phyloP scores from a whole-genome alignment of 2,797 vertebrate genomes.

The Lepilemur septentrionalis region DNA sequence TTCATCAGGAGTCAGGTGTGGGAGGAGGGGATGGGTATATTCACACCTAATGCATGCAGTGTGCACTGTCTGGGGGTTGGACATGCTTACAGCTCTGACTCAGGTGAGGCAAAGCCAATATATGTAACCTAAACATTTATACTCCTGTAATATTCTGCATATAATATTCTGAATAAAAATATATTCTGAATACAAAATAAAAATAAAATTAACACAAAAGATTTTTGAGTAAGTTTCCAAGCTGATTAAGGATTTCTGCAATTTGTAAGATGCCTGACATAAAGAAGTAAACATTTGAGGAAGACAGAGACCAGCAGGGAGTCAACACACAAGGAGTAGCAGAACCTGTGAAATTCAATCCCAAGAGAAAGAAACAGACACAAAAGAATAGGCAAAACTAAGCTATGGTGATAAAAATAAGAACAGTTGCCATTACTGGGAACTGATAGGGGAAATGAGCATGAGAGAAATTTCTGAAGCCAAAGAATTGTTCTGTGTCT shows the following conservation, averaged over 20 bases:
- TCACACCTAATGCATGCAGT: too few relatives aligned
- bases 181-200: too few relatives aligned
- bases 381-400: background rate
- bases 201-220: background rate
- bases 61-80: too few relatives aligned
- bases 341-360: background rate
- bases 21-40: too few relatives aligned
- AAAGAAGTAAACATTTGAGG: background rate
- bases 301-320: background rate
- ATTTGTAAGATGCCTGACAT: background rate
- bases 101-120: too few relatives aligned
- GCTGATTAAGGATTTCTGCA: background rate
- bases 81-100: too few relatives aligned
- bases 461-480: background rate
- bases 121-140: too few relatives aligned
- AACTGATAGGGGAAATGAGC: background rate
- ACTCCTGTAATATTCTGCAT: too few relatives aligned
- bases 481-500: background rate
- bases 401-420: background rate
- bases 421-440: background rate
- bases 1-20: accelerated
- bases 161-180: too few relatives aligned
- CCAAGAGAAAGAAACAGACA: background rate
- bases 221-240: background rate
- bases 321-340: background rate